Percentiles rank a stretch among this genome's conserved stretches.
phyloP scores from a whole-genome alignment of 2,113 vertebrate species.

The Dunckerocampus dactyliophorus region DNA sequence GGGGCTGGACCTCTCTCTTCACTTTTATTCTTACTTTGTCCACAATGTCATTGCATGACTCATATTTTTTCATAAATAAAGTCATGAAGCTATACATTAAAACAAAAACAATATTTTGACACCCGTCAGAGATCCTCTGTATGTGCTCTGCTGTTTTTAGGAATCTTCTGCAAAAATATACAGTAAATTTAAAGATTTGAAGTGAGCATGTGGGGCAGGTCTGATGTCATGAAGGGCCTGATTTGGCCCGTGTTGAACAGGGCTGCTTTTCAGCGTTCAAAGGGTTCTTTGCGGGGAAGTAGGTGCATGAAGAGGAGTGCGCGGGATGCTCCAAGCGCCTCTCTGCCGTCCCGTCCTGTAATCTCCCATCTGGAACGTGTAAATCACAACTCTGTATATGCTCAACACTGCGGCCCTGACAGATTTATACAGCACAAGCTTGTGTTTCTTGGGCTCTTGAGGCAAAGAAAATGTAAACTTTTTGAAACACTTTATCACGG shows the following conservation, averaged over 20 bases:
- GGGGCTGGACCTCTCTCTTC: not conserved
- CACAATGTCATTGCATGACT: too few relatives aligned
- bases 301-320: constrained; percentile 37
- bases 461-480: constrained; percentile 69
- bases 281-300: constrained; percentile 10
- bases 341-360: constrained; percentile 49
- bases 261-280: not conserved
- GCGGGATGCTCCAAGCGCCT: constrained; percentile 54
- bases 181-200: too few relatives aligned
- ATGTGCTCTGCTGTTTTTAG: too few relatives aligned
- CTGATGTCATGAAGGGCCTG: too few relatives aligned
- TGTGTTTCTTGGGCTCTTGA: constrained; percentile 63
- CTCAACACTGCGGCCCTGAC: constrained; percentile 64
- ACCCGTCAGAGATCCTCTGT: too few relatives aligned
- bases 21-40: too few relatives aligned
- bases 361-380: constrained; percentile 73
- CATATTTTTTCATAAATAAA: too few relatives aligned
- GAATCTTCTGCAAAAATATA: too few relatives aligned
- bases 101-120: too few relatives aligned
- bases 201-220: too few relatives aligned
- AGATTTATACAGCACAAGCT: constrained; percentile 71
- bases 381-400: constrained; percentile 73
- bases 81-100: too few relatives aligned
- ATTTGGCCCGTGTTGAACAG: constrained; percentile 7
- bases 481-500: constrained; percentile 65